Base-by-base conservation (phyloP, 1,140 invertebrate genomes). In the Solenopsis fugax region DNA sequence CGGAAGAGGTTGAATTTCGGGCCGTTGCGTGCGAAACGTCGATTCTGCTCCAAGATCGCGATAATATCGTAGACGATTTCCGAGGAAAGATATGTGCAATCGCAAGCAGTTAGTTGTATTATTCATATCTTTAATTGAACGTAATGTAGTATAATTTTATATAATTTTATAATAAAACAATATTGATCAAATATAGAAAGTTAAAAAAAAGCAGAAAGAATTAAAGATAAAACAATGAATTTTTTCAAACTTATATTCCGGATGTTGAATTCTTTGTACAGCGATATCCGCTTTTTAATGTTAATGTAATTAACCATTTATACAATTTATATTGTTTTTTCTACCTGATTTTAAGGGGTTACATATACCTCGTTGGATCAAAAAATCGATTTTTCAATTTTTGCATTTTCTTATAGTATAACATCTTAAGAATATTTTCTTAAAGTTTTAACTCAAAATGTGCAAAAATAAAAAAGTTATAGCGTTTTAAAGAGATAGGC, bases 111-210 rank as follows among this genome's bases (percentile, higher is more conserved):
- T 73, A 21, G 65, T 69, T 24, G 45, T 69, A 37, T 73, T 37
- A 54, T 54, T 73, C 50, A 56, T 29, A 48, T 72, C 29, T 54
- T 72, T 72, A n/a, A 72, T 56, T 73, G 21, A 48, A 69, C 18
- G 18, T 52, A n/a, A 73, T 56, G 13, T n/a, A 41, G 9, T 41
- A 9, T 41, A 56, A 54, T 71, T 71, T 24, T 13, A 37, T 41
- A 9, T 41, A 56, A 54, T 71, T 71, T 24, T 13, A 37, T 29
- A 29, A 29, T 73, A 56, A 29, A 41, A 75, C 24, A 21, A 2
- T 58, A 21, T 41, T 6, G 52, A 58, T 58, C 6, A 41, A 16
- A 21, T 3, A 2, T 54, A 9, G 6, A 56, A 21, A 37, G 34
- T 54, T 37, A 56, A 16, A 41, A 34, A 56, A 21, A 24, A 34